Base-by-base conservation (phyloP, 2,888 invertebrate species). In the Galeruca laticollis region DNA sequence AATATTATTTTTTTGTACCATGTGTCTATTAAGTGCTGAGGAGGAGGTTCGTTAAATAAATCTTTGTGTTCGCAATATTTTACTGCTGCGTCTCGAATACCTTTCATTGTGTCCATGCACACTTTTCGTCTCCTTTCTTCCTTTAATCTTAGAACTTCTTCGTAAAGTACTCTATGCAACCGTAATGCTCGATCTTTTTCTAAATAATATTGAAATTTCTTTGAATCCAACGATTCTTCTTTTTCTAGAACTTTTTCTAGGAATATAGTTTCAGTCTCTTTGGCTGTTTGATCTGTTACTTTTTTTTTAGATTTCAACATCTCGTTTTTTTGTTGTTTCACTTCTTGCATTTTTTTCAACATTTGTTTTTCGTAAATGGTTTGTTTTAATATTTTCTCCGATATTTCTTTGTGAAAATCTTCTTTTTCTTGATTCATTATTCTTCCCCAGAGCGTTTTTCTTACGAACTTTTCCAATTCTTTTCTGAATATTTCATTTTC, bases 281-380 rank as follows among this genome's bases (percentile, higher is more conserved):
- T 86, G 47, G 85, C 77, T 73, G 88, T 87, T 68, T 88, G 86
- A 47, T 85, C 86, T 77, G 89, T 87, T 5, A 89, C 86, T 57
- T 86, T 82, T 56, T 85, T 82, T 77, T 89, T 86, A 78, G 90
- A 90, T 60, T 87, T 84, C 0, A 87, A 81, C 73, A 91, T 86
- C 73, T 87, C 86, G 49, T 88, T 86, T 43, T 88, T 88, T 75
- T 90, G 88, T 60, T 89, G 86, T 64, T 89, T 88, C 0, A 90
- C 87, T 81, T 90, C 89, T 82, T 88, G 88, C 69, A 92, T 84
- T 83, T 90, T 90, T 43, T 88, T 88, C 57, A 89, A 86, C 86
- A 92, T 89, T 82, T 89, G 89, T 80, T 91, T 91, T 78, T 92
- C 92, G 81, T 89, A 91, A 54, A 88, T 86, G 0, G 91, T 90